Conservation (phyloP, 2,113 vertebrate species). For the Mola mola region DNA sequence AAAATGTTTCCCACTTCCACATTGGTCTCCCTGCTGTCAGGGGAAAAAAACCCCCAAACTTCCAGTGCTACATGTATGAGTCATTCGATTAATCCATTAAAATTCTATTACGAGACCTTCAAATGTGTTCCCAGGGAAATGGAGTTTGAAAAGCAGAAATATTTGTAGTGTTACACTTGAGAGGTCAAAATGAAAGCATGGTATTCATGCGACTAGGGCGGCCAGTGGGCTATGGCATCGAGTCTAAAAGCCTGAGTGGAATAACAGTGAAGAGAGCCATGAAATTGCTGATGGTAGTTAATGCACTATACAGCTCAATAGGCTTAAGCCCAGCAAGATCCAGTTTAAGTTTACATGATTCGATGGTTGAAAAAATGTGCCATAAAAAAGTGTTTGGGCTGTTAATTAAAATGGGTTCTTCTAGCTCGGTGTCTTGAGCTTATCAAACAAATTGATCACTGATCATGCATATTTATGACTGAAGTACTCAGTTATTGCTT, state of each 20-base stretch:
- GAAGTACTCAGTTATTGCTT: too few species aligned
- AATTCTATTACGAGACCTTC: slow-evolving; percentile 62
- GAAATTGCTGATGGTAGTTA: slow-evolving; percentile 47
- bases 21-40: slow-evolving; percentile 37
- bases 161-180: slow-evolving; percentile 70
- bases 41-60: slow-evolving; percentile 75
- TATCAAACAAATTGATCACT: too few species aligned
- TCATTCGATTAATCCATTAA: slow-evolving; percentile 68
- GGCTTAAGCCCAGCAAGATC: slow-evolving; percentile 13
- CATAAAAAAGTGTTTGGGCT: too few species aligned
- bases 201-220: slow-evolving; percentile 47
- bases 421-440: too few species aligned
- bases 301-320: slow-evolving; percentile 14
- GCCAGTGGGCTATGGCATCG: slow-evolving; percentile 40
- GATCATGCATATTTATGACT: too few species aligned
- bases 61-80: slow-evolving; percentile 53
- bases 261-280: slow-evolving; percentile 53
- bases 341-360: slow-evolving; percentile 25
- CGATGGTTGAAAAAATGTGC: too few species aligned
- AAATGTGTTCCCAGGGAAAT: slow-evolving; percentile 71
- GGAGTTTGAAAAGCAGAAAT: slow-evolving; percentile 64
- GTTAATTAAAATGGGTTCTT: too few species aligned
- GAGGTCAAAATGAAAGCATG: slow-evolving; percentile 64
- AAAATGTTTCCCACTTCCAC: slow-evolving; percentile 38
- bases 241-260: slow-evolving; percentile 61